Evolutionary conservation across 1,140 invertebrate species (phyloP), one percentile per base, ranked within the genome.

Genomic region (Pseudoatta argentina): DNA sequence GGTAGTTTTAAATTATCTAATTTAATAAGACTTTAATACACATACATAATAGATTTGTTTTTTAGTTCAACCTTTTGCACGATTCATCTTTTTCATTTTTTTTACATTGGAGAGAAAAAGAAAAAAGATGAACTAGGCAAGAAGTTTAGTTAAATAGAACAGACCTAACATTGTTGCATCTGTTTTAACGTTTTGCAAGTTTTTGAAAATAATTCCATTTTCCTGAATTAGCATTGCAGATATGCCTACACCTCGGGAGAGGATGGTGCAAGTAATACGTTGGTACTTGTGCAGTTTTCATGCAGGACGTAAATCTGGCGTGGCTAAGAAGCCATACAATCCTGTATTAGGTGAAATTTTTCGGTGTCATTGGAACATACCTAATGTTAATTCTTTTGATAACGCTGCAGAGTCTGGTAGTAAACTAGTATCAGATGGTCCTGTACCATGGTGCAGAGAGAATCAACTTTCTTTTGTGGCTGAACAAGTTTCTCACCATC

Each of bases 401-500:
- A 85, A 75, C 21, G 91, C 92, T 39, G 63, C 53, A 55, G 92
- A 94, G 64, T 83, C 87, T 2, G 87, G 87, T 71, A 92, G 90
- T 6, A 96, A 95, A 89, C 87, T 94, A 64, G 97, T 97, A 6
- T 94, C 94, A 27, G 97, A 98, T 92, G 98, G 98, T 1, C 97
- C 98, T 12, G 96, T 98, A 72, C 97, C 97, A 18, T 98, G 98
- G 98, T 98, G 97, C 92, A 96, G 96, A 7, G 95, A 96, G 55
- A 96, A 98, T 94, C 97, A 98, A 92, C 96, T 99, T 5, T 97
- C 97, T 10, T 99, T 99, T 95, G 96, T 99, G 85, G 99, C 99
- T 3, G 99, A 99, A 95, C 99, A 99, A 96, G 99, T 99, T 5
- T 99, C 98, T 12, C 99, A 99, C 96, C 99, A 99, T 96, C 99